These are phyloP conservation scores for Tupaia tana DNA, from an alignment of 2,113 vertebrate genomes.

Conservation along the genomic window DNA sequence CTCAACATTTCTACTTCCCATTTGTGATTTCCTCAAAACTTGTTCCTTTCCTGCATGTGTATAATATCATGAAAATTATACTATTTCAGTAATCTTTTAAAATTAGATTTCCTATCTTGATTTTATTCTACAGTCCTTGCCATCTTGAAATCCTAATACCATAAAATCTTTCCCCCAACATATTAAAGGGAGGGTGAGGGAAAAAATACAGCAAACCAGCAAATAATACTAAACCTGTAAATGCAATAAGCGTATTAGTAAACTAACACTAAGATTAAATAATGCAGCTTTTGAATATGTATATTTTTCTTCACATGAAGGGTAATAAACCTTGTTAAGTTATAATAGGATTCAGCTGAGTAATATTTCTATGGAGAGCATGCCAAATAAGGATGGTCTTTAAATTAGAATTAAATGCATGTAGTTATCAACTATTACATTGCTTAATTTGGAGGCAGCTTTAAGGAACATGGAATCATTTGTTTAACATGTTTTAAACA, in stretches of 20 bases:
- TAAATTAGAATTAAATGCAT: slow-evolving; percentile 66
- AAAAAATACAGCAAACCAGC: slow-evolving; percentile 14
- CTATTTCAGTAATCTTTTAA: background rate
- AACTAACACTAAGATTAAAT: slow-evolving; percentile 50
- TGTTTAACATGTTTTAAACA: slow-evolving; percentile 47
- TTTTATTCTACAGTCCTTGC: slow-evolving; percentile 5
- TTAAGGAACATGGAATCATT: slow-evolving; percentile 57
- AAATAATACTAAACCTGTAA: background rate
- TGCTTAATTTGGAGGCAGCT: slow-evolving; percentile 51
- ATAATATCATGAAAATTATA: background rate
- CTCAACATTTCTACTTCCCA: background rate
- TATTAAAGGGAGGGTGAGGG: background rate
- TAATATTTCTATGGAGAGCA: slow-evolving; percentile 28
- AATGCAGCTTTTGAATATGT: slow-evolving; percentile 30
- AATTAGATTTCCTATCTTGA: background rate
- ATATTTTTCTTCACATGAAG: slow-evolving; percentile 22
- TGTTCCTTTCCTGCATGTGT: background rate
- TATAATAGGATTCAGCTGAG: slow-evolving; percentile 51
- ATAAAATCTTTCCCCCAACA: background rate
- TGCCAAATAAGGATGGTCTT: slow-evolving; percentile 53
- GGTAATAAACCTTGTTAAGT: background rate
- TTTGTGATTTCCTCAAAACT: background rate
- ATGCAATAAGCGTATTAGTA: background rate
- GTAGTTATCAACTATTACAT: slow-evolving; percentile 47
- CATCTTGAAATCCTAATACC: background rate